Conservation (phyloP, 1,140 invertebrate genomes). For the honey bee (Apis mellifera) region Amel_HAv3.1 CM009941.2:16222501-16223000, state of each 20-base stretch:
- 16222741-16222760: slow-evolving; percentile 58
- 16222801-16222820: slow-evolving; percentile 15
- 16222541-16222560: no score
- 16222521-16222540: no score
- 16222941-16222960: not conserved
- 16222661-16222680: no score
- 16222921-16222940: not conserved
- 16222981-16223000: slow-evolving; percentile 9
- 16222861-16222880: slow-evolving; percentile 37
- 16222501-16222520: no score
- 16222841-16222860: slow-evolving; percentile 27
- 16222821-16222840: slow-evolving; percentile 59
- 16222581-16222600: no score
- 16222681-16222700: not conserved
- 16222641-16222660: no score
- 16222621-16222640: no score
- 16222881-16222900: not conserved
- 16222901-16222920: not conserved
- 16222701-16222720: not conserved
- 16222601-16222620: no score
- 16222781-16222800: slow-evolving; percentile 60
- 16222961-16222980: not conserved
- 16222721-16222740: slow-evolving; percentile 52
- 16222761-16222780: slow-evolving; percentile 66
- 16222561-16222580: no score